Evolutionary conservation across 2,888 invertebrate species (phyloP).

Genomic region (Dasypolia templi): DNA sequence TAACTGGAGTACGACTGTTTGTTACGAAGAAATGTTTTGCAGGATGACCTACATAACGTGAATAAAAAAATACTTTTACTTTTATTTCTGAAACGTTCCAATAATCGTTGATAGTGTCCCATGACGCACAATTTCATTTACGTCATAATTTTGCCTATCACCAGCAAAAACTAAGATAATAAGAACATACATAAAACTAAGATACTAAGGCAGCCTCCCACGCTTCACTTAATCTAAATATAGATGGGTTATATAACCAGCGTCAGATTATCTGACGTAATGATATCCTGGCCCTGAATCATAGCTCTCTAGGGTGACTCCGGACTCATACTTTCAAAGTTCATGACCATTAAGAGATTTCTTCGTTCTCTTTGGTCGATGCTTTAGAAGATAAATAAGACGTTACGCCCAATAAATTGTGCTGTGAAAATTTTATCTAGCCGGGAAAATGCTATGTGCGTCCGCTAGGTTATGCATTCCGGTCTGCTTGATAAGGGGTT

Average conservation of each 20-base stretch:
- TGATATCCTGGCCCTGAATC: slow-evolving; percentile 83
- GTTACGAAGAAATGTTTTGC: background rate
- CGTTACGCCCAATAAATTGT: slow-evolving; percentile 71
- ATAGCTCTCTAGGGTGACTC: slow-evolving; percentile 81
- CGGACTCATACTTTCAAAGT: slow-evolving; percentile 83
- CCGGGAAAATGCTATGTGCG: slow-evolving; percentile 56
- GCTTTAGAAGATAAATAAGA: slow-evolving; percentile 75
- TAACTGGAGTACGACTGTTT: slow-evolving; percentile 27
- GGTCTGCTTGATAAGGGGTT: slow-evolving; percentile 49
- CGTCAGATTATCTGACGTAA: slow-evolving; percentile 83
- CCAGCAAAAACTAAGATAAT: slow-evolving; percentile 44
- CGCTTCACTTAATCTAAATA: slow-evolving; percentile 75
- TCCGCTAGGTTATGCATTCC: slow-evolving; percentile 49
- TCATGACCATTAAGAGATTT: slow-evolving; percentile 82
- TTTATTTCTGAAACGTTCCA: background rate
- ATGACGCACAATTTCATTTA: slow-evolving; percentile 43
- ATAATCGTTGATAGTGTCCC: slow-evolving; percentile 34
- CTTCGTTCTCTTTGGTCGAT: slow-evolving; percentile 75
- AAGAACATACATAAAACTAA: no score
- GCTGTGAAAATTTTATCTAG: slow-evolving; percentile 70
- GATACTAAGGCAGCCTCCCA: slow-evolving; percentile 40
- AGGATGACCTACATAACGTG: background rate
- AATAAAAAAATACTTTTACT: background rate
- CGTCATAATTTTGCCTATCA: slow-evolving; percentile 44
- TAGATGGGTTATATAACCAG: slow-evolving; percentile 74